Percentiles rank a stretch among this genome's conserved stretches.
phyloP scores from a whole-genome alignment of 2,113 vertebrate genomes.

The Austrofundulus limnaeus region DNA sequence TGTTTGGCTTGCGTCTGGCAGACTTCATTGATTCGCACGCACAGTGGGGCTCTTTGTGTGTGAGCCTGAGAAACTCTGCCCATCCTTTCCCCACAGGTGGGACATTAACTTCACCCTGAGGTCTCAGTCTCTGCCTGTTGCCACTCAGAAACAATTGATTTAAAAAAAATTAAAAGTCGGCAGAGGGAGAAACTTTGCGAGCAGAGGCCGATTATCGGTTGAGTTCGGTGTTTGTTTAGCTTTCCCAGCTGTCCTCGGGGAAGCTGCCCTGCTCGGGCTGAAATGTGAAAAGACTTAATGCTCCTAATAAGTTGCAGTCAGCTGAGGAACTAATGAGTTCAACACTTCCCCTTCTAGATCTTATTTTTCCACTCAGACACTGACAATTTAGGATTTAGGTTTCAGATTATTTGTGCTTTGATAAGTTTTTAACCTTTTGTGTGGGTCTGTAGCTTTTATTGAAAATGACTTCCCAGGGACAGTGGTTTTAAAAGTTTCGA shows the following conservation, averaged over 20 bases:
- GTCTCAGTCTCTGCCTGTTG: conserved; percentile 16
- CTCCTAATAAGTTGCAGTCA: conserved; percentile 49
- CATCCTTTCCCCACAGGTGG: conserved; percentile 68
- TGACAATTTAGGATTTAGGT: conserved; percentile 7
- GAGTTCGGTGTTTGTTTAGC: conserved; percentile 31
- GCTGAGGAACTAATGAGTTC: conserved; percentile 10
- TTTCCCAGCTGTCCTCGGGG: conserved; percentile 28
- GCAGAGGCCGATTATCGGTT: conserved; percentile 18
- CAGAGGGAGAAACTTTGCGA: conserved; percentile 16
- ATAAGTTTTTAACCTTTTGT: neutral
- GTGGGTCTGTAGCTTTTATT: neutral
- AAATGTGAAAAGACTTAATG: conserved; percentile 59
- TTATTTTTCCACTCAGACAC: conserved; percentile 14
- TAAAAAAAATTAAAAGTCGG: conserved; percentile 23
- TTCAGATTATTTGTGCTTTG: neutral
- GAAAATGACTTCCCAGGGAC: neutral
- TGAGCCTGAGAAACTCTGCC: conserved; percentile 59
- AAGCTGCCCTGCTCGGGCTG: conserved; percentile 19
- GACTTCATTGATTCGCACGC: conserved; percentile 68
- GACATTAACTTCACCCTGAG: conserved; percentile 52
- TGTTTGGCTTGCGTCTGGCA: conserved; percentile 70
- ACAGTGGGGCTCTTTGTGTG: conserved; percentile 74
- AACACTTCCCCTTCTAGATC: conserved; percentile 5
- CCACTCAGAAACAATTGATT: conserved; percentile 22
- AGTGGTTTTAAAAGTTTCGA: neutral